These are phyloP conservation scores for Rhinoptilus africanus DNA, from an alignment of 2,113 vertebrate genomes.

Conservation along the genomic window DNA sequence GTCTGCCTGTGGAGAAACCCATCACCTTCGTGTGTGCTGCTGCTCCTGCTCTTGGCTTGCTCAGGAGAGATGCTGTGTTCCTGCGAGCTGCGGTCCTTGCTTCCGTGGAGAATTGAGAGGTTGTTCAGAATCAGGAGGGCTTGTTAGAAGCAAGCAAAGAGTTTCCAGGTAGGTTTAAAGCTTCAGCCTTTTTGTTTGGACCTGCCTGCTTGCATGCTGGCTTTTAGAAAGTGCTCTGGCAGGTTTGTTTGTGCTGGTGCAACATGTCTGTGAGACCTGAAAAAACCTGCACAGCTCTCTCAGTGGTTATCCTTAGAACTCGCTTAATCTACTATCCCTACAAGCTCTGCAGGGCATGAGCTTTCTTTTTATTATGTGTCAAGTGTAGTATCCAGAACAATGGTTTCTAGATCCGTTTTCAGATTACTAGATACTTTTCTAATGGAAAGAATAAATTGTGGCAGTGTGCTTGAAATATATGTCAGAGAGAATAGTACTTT, in stretches of 20 bases:
- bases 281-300: constrained; percentile 16
- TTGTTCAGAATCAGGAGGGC: not conserved
- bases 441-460: not conserved
- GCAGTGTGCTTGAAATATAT: not conserved
- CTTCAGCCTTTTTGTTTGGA: not conserved
- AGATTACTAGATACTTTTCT: not conserved
- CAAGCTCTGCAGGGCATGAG: constrained; percentile 11
- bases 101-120: not conserved
- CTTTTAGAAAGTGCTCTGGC: constrained; percentile 6
- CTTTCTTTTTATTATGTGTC: not conserved
- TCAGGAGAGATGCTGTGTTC: not conserved
- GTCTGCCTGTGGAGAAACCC: constrained; percentile 15
- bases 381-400: not conserved
- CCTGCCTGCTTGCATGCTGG: not conserved
- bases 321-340: not conserved
- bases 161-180: constrained; percentile 4
- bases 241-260: constrained; percentile 27
- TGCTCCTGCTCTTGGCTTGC: not conserved
- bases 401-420: not conserved
- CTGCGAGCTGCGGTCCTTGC: not conserved
- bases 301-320: not conserved
- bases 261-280: not conserved
- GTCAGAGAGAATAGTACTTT: not conserved
- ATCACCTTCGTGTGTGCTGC: not conserved
- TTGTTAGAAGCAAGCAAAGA: not conserved